These are phyloP conservation scores for Pogonophryne albipinna DNA, from an alignment of 2,797 vertebrate genomes.

Conservation along the genomic window DNA sequence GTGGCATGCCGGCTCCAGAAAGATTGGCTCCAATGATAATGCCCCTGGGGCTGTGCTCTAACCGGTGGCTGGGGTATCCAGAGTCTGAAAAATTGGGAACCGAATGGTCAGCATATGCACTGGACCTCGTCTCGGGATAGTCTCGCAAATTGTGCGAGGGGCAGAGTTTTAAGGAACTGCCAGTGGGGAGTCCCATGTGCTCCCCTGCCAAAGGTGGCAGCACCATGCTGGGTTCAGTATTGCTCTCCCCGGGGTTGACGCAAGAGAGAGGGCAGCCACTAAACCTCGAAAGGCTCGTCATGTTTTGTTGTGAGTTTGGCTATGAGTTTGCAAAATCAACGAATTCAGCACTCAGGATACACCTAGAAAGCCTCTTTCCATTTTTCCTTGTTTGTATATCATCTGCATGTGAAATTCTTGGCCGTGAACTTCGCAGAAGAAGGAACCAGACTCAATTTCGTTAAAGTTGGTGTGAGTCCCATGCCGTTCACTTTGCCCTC, in stretches of 20 bases:
- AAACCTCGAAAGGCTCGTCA: slow-evolving; percentile 83
- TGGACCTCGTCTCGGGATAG: slow-evolving; percentile 87
- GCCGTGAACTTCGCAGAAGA: slow-evolving; percentile 82
- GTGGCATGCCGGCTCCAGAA: slow-evolving; percentile 85
- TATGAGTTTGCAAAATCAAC: slow-evolving; percentile 77
- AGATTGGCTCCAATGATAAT: slow-evolving; percentile 86
- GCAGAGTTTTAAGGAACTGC: slow-evolving; percentile 84
- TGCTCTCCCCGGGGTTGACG: slow-evolving; percentile 81
- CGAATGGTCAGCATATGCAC: slow-evolving; percentile 87
- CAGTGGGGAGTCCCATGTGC: slow-evolving; percentile 79
- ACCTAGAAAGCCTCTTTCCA: slow-evolving; percentile 77
- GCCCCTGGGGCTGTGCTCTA: slow-evolving; percentile 85
- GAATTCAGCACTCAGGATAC: slow-evolving; percentile 73
- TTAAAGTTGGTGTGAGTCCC: slow-evolving; percentile 87
- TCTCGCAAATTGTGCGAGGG: slow-evolving; percentile 83
- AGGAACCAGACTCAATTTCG: slow-evolving; percentile 82
- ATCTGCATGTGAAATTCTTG: slow-evolving; percentile 87
- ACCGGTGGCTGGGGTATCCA: slow-evolving; percentile 84
- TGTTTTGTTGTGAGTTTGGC: slow-evolving; percentile 77
- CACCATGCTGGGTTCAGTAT: slow-evolving; percentile 80
- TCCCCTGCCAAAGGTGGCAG: slow-evolving; percentile 80
- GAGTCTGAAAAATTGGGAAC: slow-evolving; percentile 84
- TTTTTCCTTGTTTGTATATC: slow-evolving; percentile 79
- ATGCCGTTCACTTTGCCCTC: slow-evolving; percentile 91
- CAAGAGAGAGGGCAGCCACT: slow-evolving; percentile 83